Evolutionary conservation across 2,113 vertebrate genomes (phyloP).

Genomic region (Pterophyllum scalare): DNA sequence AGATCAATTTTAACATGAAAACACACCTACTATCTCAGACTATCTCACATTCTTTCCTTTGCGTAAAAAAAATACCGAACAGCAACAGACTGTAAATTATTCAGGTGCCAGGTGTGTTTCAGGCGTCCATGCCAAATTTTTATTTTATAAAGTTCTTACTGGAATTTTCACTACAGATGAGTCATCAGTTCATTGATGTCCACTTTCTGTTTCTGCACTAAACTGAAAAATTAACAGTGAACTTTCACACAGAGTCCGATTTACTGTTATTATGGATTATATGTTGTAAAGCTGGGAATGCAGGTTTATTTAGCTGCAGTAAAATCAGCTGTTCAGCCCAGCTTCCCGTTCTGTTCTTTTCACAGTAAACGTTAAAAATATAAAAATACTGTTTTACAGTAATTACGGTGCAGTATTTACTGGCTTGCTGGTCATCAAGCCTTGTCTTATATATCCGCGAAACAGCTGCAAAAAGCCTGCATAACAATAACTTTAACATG

Average conservation of each 20-base stretch:
- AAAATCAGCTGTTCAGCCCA: too few relatives aligned
- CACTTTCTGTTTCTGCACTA: not conserved
- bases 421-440: too few relatives aligned
- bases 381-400: too few relatives aligned
- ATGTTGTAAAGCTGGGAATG: not conserved
- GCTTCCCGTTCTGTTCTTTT: too few relatives aligned
- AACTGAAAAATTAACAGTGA: not conserved
- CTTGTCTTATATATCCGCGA: too few relatives aligned
- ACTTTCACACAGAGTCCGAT: not conserved
- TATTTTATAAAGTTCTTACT: too few relatives aligned
- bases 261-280: not conserved
- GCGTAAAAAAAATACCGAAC: not conserved
- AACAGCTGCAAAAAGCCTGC: too few relatives aligned
- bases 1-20: not conserved
- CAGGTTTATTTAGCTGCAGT: too few relatives aligned
- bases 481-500: too few relatives aligned
- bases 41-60: not conserved
- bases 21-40: not conserved
- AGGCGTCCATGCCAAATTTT: not conserved
- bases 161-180: too few relatives aligned
- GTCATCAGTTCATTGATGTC: not conserved
- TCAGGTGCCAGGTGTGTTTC: not conserved
- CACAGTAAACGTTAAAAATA: too few relatives aligned
- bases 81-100: not conserved
- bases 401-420: too few relatives aligned